Conservation (phyloP, 2,888 invertebrate genomes). For the Sphecodes monilicornis region DNA sequence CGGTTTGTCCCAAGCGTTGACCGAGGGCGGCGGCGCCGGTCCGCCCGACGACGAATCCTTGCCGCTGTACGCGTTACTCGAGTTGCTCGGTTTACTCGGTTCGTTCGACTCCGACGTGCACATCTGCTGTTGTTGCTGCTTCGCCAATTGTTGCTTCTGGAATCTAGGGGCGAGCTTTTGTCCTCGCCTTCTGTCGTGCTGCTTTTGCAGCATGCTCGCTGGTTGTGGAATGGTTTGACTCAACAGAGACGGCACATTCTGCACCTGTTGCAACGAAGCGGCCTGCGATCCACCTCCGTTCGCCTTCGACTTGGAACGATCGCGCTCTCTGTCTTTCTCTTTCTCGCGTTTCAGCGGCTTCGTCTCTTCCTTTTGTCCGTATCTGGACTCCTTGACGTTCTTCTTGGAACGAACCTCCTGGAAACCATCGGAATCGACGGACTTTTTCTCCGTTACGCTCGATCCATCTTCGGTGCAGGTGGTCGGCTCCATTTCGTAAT, state of each 20-base stretch:
- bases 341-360: constrained; percentile 76
- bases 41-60: constrained; percentile 82
- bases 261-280: constrained; percentile 79
- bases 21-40: constrained; percentile 89
- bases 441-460: constrained; percentile 81
- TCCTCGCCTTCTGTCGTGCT: constrained; percentile 82
- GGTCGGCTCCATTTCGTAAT: constrained; percentile 86
- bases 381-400: constrained; percentile 87
- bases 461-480: constrained; percentile 85
- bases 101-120: constrained; percentile 85
- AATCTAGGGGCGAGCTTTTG: constrained; percentile 91
- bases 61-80: constrained; percentile 64
- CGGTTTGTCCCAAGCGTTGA: constrained; percentile 95
- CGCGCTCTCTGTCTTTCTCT: constrained; percentile 80
- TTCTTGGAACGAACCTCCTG: constrained; percentile 94
- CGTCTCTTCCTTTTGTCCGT: constrained; percentile 81
- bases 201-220: constrained; percentile 81
- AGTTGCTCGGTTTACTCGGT: constrained; percentile 49
- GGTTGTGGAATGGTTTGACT: constrained; percentile 85
- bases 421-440: constrained; percentile 89
- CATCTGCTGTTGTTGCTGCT: constrained; percentile 84
- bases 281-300: constrained; percentile 71
- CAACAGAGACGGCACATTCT: constrained; percentile 85
- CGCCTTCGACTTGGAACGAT: constrained; percentile 82
- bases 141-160: constrained; percentile 89